Conservation (phyloP, 2,113 vertebrate genomes). For the Megalops atlanticus region DNA sequence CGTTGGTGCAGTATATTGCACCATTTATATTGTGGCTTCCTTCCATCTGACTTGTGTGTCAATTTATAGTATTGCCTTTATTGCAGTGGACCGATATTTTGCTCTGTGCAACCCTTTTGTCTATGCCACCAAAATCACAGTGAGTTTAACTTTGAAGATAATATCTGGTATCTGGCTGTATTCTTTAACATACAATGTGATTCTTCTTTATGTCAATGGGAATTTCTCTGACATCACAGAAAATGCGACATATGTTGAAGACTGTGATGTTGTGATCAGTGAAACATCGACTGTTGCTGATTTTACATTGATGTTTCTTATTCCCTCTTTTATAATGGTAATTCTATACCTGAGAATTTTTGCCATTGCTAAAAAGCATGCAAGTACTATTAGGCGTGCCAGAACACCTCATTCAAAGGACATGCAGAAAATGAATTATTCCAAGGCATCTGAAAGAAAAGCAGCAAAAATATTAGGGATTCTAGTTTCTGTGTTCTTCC, state of each 20-base stretch:
- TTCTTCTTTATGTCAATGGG: conserved; percentile 32
- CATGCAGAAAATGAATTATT: neutral
- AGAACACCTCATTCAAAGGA: conserved; percentile 5
- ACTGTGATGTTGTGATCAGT: conserved; percentile 27
- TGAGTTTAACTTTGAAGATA: neutral
- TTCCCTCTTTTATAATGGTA: conserved; percentile 41
- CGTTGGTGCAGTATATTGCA: conserved; percentile 35
- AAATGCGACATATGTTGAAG: conserved; percentile 33
- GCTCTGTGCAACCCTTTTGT: conserved; percentile 59
- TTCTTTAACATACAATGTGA: conserved; percentile 36
- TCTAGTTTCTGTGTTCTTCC: conserved; percentile 43
- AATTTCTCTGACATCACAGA: conserved; percentile 45
- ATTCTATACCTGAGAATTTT: conserved; percentile 44
- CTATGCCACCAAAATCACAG: conserved; percentile 30
- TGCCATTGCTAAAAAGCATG: conserved; percentile 42
- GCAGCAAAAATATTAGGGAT: conserved; percentile 42
- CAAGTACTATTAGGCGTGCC: conserved; percentile 49
- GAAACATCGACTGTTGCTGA: conserved; percentile 33
- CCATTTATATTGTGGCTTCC: conserved; percentile 44
- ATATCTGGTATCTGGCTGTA: conserved; percentile 37
- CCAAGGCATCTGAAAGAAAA: conserved; percentile 44
- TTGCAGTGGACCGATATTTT: conserved; percentile 54
- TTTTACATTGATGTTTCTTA: conserved; percentile 40
- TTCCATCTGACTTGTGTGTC: too few relatives aligned
- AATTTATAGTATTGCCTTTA: too few relatives aligned